A percentile compares a stretch with the other conserved stretches of the same genome.
Evolutionary conservation across 2,113 vertebrate species (phyloP).

Genomic region (Microcebus griseorufus): DNA sequence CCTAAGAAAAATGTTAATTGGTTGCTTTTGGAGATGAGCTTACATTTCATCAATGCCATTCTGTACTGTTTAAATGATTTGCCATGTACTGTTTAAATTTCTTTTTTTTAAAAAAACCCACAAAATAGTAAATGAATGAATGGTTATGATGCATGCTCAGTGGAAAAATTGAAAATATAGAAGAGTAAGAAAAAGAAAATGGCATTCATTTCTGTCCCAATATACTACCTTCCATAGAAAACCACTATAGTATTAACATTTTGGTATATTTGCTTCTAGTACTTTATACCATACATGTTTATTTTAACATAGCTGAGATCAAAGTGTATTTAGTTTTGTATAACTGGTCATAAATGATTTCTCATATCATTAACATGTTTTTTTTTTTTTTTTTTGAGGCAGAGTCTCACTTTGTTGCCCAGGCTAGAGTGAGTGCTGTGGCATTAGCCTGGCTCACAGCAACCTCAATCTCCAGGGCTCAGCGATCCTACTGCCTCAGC

Average conservation of each 20-base stretch:
- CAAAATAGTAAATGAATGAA: background rate
- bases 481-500: too few relatives aligned
- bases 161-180: constrained; percentile 20
- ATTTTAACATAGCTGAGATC: constrained; percentile 35
- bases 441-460: too few relatives aligned
- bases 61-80: constrained; percentile 1
- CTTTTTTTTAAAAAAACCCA: background rate
- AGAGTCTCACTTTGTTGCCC: too few relatives aligned
- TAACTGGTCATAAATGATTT: constrained; percentile 12
- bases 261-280: constrained; percentile 27
- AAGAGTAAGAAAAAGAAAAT: background rate
- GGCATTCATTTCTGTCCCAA: background rate
- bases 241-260: background rate
- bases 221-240: background rate
- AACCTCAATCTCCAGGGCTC: too few relatives aligned
- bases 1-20: constrained; percentile 22
- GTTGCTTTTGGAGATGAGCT: background rate
- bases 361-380: constrained; percentile 18
- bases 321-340: constrained; percentile 5
- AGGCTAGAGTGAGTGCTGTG: too few relatives aligned
- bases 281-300: background rate
- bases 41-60: background rate
- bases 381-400: background rate
- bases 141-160: background rate
- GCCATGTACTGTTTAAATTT: background rate